Evolutionary conservation across 2,888 invertebrate genomes (phyloP).

Genomic region (Philereme transversata): DNA sequence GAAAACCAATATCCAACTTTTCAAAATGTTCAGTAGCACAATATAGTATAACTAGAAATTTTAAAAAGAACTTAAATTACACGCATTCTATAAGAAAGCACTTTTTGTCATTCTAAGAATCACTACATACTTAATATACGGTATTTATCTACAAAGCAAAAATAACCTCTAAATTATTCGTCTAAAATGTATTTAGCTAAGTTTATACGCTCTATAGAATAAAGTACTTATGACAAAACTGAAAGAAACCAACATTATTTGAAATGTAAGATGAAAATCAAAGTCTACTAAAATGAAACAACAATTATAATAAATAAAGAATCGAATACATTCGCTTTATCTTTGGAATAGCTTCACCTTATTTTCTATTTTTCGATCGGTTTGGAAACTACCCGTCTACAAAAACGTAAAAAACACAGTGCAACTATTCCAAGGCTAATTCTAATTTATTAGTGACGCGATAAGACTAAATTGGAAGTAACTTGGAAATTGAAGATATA

Average conservation of each 20-base stretch:
- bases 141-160: slow-evolving; percentile 15
- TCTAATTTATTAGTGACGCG: too few relatives aligned
- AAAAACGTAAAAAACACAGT: too few relatives aligned
- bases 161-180: background rate
- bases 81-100: slow-evolving; percentile 12
- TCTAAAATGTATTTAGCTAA: slow-evolving; percentile 1
- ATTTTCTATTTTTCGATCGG: too few relatives aligned
- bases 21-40: slow-evolving; percentile 15
- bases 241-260: background rate
- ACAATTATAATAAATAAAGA: background rate
- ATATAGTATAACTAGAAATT: background rate
- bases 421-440: too few relatives aligned
- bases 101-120: slow-evolving; percentile 7
- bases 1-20: slow-evolving; percentile 21
- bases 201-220: background rate
- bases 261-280: background rate
- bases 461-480: slow-evolving; percentile 8
- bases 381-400: too few relatives aligned
- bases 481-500: slow-evolving; percentile 7
- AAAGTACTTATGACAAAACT: background rate
- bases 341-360: too few relatives aligned
- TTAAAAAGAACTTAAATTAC: background rate
- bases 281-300: background rate
- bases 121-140: slow-evolving; percentile 1
- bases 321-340: too few relatives aligned